phyloP scores from a whole-genome alignment of 1,140 invertebrate genomes.

The Drosophila micromelanica region DNA sequence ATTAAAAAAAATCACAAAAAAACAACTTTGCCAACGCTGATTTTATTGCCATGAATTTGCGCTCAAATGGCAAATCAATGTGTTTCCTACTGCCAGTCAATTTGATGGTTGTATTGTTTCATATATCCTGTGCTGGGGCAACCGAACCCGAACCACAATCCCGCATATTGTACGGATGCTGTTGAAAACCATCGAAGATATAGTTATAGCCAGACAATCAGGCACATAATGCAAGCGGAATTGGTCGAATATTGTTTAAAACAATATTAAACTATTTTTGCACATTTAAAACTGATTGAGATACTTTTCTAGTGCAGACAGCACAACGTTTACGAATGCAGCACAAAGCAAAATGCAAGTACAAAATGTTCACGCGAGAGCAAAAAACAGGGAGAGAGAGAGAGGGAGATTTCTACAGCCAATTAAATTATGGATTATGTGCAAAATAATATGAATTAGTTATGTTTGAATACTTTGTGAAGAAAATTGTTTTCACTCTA shows the following conservation, averaged over 20 bases:
- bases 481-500: no score
- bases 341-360: background rate
- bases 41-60: conserved; percentile 80
- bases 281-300: background rate
- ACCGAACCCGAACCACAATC: background rate
- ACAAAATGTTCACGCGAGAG: background rate
- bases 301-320: background rate
- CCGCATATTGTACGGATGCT: background rate
- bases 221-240: background rate
- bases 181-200: background rate
- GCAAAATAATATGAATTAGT: conserved; percentile 8
- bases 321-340: conserved; percentile 1
- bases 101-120: conserved; percentile 64
- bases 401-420: background rate
- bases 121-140: conserved; percentile 21
- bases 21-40: conserved; percentile 66
- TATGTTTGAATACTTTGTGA: conserved; percentile 1
- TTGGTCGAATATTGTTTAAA: background rate
- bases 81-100: conserved; percentile 76
- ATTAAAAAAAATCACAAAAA: conserved; percentile 57
- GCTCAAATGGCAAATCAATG: conserved; percentile 81
- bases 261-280: background rate
- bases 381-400: background rate
- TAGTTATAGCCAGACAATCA: background rate
- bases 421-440: background rate